Evolutionary conservation across 2,888 invertebrate genomes (phyloP).

Genomic region (Pheosia gnoma): DNA sequence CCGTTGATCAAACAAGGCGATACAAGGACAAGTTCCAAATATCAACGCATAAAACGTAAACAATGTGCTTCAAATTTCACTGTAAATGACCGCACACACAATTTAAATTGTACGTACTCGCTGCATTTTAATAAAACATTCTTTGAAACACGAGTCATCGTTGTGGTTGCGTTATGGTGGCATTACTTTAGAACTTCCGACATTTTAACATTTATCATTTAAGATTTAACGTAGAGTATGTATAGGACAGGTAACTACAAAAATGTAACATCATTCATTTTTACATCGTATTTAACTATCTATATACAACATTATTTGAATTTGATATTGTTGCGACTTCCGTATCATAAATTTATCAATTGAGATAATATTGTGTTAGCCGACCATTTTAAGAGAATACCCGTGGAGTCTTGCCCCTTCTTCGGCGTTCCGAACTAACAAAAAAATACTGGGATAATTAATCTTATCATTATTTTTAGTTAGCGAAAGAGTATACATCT

Average conservation of each 20-base stretch:
- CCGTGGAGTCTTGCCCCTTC: too few relatives aligned
- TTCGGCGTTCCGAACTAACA: too few relatives aligned
- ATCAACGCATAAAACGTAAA: conserved; percentile 7
- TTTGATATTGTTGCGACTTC: background rate
- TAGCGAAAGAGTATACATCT: background rate
- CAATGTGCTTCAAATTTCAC: conserved; percentile 10
- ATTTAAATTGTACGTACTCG: conserved; percentile 15
- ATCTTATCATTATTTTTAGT: too few relatives aligned
- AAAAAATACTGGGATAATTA: too few relatives aligned
- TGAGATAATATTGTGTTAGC: too few relatives aligned
- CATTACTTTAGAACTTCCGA: conserved; percentile 5
- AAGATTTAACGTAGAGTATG: background rate
- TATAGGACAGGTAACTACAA: too few relatives aligned
- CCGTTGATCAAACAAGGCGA: conserved; percentile 19
- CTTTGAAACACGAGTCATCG: conserved; percentile 19
- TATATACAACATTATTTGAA: background rate
- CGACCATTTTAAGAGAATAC: too few relatives aligned
- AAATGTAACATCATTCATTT: too few relatives aligned
- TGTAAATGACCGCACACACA: conserved; percentile 7
- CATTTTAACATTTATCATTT: conserved; percentile 8
- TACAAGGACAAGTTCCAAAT: conserved; percentile 18
- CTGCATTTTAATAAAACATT: conserved; percentile 17
- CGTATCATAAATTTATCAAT: too few relatives aligned
- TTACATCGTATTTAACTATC: too few relatives aligned
- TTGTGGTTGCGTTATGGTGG: conserved; percentile 4